Evolutionary conservation across 2,888 invertebrate genomes (phyloP), one percentile per base, ranked within the genome.

Genomic region (Hirtodrosophila confusa): DNA sequence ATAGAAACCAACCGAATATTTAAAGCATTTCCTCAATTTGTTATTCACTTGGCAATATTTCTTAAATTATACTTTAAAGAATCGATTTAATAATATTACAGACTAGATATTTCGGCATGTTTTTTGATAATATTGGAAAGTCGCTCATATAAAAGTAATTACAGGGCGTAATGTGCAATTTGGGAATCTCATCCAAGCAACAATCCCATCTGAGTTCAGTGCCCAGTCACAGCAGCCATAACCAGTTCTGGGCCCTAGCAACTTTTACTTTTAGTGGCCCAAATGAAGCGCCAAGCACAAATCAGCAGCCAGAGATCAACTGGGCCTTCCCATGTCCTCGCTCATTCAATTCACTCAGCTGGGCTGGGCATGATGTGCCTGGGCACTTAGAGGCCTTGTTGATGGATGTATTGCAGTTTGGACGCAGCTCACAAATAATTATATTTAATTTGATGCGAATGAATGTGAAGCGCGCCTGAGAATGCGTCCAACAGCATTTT

Each of bases 371-470:
- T 53, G 48, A 49, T 51, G 68, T 57, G 48, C 2, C 40, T 27
- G 27, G 27, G 56, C 54, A 57, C 8, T 39, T 41, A 47, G 43
- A 43, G 61, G 39, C 43, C 57, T 12, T 44, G 48, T 47, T 72
- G 77, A 71, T 77, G 64, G 66, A 78, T 71, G 71, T 49, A 56
- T 67, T 70, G 77, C 62, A 71, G 69, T 71, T 73, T 53, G 62
- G 63, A 40, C 63, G 49, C 31, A 66, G 53, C 68, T 69, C 64
- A 43, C 47, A 62, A 70, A 78, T 86, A 88, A 86, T 86, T 86
- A 69, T 71, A 75, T 85, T 78, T 88, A 86, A 88, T 86, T 86
- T 77, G 80, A 72, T 60, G 68, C 69, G 64, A 84, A 86, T 72
- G 80, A 78, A 80, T 78, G 78, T 64, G 54, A 60, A 65, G 76